Evolutionary conservation across 2,888 invertebrate species (phyloP).

Genomic region (Drosophila mimetica): DNA sequence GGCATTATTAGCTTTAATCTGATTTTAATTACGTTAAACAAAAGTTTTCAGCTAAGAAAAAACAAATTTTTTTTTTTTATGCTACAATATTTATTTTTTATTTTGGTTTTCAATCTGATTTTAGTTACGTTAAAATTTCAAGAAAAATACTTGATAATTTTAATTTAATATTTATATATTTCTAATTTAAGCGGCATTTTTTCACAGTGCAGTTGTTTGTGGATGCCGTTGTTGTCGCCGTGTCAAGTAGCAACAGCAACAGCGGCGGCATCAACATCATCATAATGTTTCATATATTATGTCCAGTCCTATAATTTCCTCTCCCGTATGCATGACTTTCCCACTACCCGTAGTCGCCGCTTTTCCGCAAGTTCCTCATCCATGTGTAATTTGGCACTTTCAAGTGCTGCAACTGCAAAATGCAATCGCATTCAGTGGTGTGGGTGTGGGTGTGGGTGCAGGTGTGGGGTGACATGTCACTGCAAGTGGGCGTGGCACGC

Average conservation of each 20-base stretch:
- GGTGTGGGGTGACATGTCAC: slow-evolving; percentile 3
- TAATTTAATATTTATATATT: too few species aligned
- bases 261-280: slow-evolving; percentile 35
- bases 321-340: slow-evolving; percentile 69
- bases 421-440: slow-evolving; percentile 47
- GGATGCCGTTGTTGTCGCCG: slow-evolving; percentile 15
- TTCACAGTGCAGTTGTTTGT: neutral
- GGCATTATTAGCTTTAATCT: too few species aligned
- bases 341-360: neutral
- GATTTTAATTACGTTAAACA: too few species aligned
- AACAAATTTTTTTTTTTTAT: too few species aligned
- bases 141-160: too few species aligned
- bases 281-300: slow-evolving; percentile 68
- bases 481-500: slow-evolving; percentile 1
- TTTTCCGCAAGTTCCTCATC: slow-evolving; percentile 7
- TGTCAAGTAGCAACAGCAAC: slow-evolving; percentile 47
- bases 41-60: too few species aligned
- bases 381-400: slow-evolving; percentile 50
- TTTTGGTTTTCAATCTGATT: too few species aligned
- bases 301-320: slow-evolving; percentile 65
- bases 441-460: neutral
- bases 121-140: too few species aligned
- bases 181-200: neutral
- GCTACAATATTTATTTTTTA: too few species aligned
- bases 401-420: slow-evolving; percentile 54